Base-by-base conservation (phyloP, 2,888 invertebrate species). In the Lapara coniferarum region DNA sequence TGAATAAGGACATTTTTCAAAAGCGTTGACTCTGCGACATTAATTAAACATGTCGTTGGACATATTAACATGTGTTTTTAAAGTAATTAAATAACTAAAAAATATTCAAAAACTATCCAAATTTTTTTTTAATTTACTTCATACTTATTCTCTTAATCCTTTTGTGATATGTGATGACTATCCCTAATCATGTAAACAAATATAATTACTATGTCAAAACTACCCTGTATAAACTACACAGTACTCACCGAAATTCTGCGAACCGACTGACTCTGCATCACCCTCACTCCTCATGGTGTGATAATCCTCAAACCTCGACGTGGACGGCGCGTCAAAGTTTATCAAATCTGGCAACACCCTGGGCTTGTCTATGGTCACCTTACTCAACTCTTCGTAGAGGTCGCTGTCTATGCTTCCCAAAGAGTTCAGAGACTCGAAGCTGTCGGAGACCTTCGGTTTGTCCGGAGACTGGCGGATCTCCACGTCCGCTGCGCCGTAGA, bases 321-420 rank as follows among this genome's bases (percentile, higher is more conserved):
- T 90, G 0, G 91, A 91, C 0, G 93, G 92, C 0, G 81, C 87
- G 69, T 92, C 92, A 66, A 93, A 93, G 59, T 82, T 89, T 51
- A 93, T 92, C 69, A 93, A 73, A 71, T 93, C 93, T 66, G 93
- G 93, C 73, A 93, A 78, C 73, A 88, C 81, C n/a, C 72, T 87
- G 49, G 71, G 78, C 76, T 86, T 89, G 37, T 86, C 85, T 73
- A 91, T 82, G 66, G 84, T 77, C 3, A 93, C 77, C 79, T 89
- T 90, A 71, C 75, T 87, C 1, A 93, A 76, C 78, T 93, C 90
- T 0, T 90, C 90, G 71, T 84, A 92, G 56, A 92, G 80, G 71
- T 91, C 91, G 71, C 90, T 89, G 77, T 85, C 84, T 37, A 93
- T 82, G 79, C 90, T 91, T 14, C 89, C 91, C 59, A 93, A 76